phyloP scores from a whole-genome alignment of 2,888 invertebrate genomes.

The Ormyrus labotus region DNA sequence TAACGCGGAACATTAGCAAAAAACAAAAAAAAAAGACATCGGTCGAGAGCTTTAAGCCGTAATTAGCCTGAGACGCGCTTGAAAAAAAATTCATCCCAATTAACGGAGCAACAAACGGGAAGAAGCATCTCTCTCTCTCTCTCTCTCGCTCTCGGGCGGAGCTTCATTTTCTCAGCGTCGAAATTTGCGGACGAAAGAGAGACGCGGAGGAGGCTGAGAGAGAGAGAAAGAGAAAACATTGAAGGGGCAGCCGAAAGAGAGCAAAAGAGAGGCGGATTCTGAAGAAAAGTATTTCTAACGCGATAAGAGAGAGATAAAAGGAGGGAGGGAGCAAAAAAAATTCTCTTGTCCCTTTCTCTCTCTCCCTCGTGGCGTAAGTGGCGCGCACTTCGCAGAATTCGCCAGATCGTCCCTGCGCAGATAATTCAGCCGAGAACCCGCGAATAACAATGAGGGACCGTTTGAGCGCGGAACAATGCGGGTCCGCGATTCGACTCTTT shows the following conservation, averaged over 20 bases:
- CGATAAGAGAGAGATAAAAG: slow-evolving; percentile 52
- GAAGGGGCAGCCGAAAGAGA: background rate
- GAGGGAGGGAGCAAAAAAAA: slow-evolving; percentile 28
- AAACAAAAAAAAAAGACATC: background rate
- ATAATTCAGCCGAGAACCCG: slow-evolving; percentile 56
- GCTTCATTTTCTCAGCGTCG: too few species aligned
- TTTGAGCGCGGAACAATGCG: slow-evolving; percentile 56
- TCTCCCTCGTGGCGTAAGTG: slow-evolving; percentile 36
- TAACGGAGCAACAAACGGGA: too few species aligned
- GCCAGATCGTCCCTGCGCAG: slow-evolving; percentile 55
- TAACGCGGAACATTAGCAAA: too few species aligned
- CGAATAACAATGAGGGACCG: slow-evolving; percentile 57
- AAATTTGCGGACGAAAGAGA: too few species aligned
- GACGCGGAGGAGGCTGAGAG: background rate
- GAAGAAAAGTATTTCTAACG: slow-evolving; percentile 55
- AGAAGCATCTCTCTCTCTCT: too few species aligned
- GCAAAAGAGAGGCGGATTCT: slow-evolving; percentile 21
- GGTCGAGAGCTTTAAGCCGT: background rate
- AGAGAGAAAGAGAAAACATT: slow-evolving; percentile 11
- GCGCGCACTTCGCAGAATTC: slow-evolving; percentile 53
- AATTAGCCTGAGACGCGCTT: background rate
- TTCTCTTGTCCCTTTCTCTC: slow-evolving; percentile 18
- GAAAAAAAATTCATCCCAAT: too few species aligned
- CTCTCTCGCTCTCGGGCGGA: too few species aligned
- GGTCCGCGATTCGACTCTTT: slow-evolving; percentile 43